A percentile compares a stretch with the other conserved stretches of the same genome.
phyloP scores from a whole-genome alignment of 2,797 vertebrate species.

The Cynodonichthys magdalenae region DNA sequence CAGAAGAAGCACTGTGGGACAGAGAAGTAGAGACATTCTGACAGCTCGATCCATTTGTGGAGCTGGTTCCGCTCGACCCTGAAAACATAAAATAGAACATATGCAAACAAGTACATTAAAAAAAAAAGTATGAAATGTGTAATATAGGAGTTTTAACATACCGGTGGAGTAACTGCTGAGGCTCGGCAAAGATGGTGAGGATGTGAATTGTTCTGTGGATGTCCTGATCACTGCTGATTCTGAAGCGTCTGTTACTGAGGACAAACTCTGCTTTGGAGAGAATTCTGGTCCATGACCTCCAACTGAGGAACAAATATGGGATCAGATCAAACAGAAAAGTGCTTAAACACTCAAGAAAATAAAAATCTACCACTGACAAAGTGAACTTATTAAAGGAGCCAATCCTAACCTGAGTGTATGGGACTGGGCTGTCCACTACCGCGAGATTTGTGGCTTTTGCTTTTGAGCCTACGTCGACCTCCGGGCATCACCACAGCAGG shows the following conservation, averaged over 20 bases:
- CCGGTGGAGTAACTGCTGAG: slow-evolving; percentile 63
- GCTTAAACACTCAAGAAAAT: slow-evolving; percentile 9
- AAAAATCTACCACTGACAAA: not conserved
- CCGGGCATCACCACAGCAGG: slow-evolving; percentile 88
- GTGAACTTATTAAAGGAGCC: not conserved
- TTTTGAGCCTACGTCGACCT: slow-evolving; percentile 88
- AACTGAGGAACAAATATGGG: slow-evolving; percentile 25
- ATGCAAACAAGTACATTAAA: not conserved
- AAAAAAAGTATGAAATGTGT: not conserved
- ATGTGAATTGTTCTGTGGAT: slow-evolving; percentile 41
- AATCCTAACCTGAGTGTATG: slow-evolving; percentile 74
- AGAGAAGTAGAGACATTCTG: slow-evolving; percentile 74
- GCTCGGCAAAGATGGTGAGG: slow-evolving; percentile 72
- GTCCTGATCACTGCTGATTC: slow-evolving; percentile 28
- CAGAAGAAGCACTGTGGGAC: slow-evolving; percentile 58
- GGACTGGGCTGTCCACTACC: slow-evolving; percentile 87
- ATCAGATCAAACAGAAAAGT: slow-evolving; percentile 5
- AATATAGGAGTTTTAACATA: slow-evolving; percentile 16
- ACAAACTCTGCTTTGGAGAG: slow-evolving; percentile 51
- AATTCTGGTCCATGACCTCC: slow-evolving; percentile 47
- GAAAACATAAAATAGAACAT: slow-evolving; percentile 11
- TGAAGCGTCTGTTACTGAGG: slow-evolving; percentile 39
- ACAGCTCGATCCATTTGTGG: slow-evolving; percentile 79
- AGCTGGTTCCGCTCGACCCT: slow-evolving; percentile 86
- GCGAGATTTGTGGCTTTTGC: slow-evolving; percentile 90